Base-by-base conservation (phyloP, 1,140 invertebrate species). In the Streblospio benedicti region DNA sequence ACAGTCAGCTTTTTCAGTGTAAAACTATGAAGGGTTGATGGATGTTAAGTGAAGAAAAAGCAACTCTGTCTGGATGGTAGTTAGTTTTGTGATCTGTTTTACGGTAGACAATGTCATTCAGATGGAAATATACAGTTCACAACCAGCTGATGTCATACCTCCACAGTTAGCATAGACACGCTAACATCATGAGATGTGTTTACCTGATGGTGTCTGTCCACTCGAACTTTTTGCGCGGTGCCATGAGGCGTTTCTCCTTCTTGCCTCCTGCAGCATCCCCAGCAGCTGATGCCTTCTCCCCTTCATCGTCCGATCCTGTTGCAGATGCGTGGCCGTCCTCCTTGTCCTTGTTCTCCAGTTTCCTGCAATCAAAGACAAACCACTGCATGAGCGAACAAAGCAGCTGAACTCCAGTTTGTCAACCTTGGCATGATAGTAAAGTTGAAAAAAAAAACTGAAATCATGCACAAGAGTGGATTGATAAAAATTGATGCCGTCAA, bases 201-300 rank as follows among this genome's bases (percentile, higher is more conserved):
- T 72, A 83, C 83, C 79, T 83, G 30, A 79, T 76, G 69, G 83
- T 79, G 16, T 80, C 76, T 31, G 76, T 80, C 81, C 83, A 84
- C 23, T 76, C 71, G 71, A 84, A 85, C 58, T 76, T 78, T 66
- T 80, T 80, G 32, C 79, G 77, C 20, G 83, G 83, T 60, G 81
- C 75, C 65, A 79, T 75, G 9, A 75, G 69, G 47, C 77, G 78
- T 58, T 83, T 83, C 18, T 70, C 63, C 20, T 71, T 74, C 43
- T 76, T 75, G 18, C 66, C 77, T 33, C 71, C 75, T 41, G 76
- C 76, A 20, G 66, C 78, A 47, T 74, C 69, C 59, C 75, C 67
- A 64, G 70, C 62, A 62, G 69, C n/a, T n/a, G n/a, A n/a, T n/a
- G n/a, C n/a, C n/a, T n/a, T n/a, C n/a, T n/a, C 77, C 32, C 71